A percentile compares a stretch with the other conserved stretches of the same genome.
Conservation (phyloP, 2,797 vertebrate genomes). For the Choloepus didactylus region DNA sequence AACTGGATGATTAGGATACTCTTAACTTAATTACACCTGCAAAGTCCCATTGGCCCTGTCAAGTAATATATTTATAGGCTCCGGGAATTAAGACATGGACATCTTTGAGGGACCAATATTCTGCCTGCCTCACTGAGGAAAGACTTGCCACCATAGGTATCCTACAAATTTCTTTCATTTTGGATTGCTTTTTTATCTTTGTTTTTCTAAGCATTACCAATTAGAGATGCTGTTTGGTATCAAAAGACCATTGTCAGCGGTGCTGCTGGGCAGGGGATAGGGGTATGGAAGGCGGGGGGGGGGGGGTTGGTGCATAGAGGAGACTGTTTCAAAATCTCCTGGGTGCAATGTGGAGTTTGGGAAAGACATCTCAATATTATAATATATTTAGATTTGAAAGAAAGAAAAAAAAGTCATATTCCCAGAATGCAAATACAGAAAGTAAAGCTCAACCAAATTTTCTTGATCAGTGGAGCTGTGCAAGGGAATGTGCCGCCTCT, state of each 20-base stretch:
- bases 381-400: neutral
- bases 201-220: neutral
- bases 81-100: neutral
- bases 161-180: neutral
- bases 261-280: neutral
- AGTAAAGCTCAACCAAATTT: neutral
- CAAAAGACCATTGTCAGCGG: neutral
- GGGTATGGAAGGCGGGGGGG: too few species aligned
- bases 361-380: neutral
- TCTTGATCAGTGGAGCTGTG: neutral
- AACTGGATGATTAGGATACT: neutral
- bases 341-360: neutral
- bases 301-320: too few species aligned
- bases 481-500: neutral
- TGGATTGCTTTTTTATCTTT: neutral
- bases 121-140: neutral
- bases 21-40: neutral
- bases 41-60: neutral
- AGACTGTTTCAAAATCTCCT: neutral
- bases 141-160: neutral
- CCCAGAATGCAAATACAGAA: neutral
- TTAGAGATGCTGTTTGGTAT: conserved; percentile 8
- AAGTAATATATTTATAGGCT: neutral
- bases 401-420: neutral
- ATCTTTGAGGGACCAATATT: neutral